phyloP scores from a whole-genome alignment of 1,140 invertebrate species.

The Sminthurinus signatus region DNA sequence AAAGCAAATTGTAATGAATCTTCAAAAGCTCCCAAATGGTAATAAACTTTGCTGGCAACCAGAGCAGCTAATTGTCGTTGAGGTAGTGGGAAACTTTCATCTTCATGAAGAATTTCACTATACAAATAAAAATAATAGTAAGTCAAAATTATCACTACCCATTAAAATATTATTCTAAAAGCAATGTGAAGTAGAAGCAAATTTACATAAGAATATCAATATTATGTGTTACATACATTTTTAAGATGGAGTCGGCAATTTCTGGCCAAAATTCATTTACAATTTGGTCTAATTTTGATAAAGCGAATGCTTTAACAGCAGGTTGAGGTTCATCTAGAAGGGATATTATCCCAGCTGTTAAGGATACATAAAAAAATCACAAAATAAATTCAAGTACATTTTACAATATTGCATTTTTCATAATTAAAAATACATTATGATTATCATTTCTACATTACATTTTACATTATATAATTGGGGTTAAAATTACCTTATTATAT shows the following conservation, averaged over 20 bases:
- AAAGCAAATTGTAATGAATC: slow-evolving; percentile 91
- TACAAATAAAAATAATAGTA: slow-evolving; percentile 7
- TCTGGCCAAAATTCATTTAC: slow-evolving; percentile 98
- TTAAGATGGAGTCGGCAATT: slow-evolving; percentile 94
- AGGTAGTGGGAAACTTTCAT: slow-evolving; percentile 61
- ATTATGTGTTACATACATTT: slow-evolving; percentile 72
- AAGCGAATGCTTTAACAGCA: slow-evolving; percentile 87
- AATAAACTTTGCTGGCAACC: slow-evolving; percentile 97
- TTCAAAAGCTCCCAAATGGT: slow-evolving; percentile 93
- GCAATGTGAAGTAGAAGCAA: slow-evolving; percentile 13
- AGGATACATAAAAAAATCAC: not conserved
- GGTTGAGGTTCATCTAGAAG: slow-evolving; percentile 87
- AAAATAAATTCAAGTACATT: too few relatives aligned
- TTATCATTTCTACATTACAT: too few relatives aligned
- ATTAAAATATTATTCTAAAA: not conserved
- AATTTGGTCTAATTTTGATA: slow-evolving; percentile 82
- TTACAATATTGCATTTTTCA: too few relatives aligned
- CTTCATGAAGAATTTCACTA: slow-evolving; percentile 91
- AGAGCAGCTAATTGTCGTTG: slow-evolving; percentile 86
- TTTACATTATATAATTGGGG: too few relatives aligned
- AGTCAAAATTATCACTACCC: slow-evolving; percentile 69
- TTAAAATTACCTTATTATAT: too few relatives aligned
- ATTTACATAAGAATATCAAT: slow-evolving; percentile 4
- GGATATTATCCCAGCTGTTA: slow-evolving; percentile 84
- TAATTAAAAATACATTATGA: too few relatives aligned